Conservation (phyloP, 2,797 vertebrate species). For the Enteromius afrohamiltoni region DNA sequence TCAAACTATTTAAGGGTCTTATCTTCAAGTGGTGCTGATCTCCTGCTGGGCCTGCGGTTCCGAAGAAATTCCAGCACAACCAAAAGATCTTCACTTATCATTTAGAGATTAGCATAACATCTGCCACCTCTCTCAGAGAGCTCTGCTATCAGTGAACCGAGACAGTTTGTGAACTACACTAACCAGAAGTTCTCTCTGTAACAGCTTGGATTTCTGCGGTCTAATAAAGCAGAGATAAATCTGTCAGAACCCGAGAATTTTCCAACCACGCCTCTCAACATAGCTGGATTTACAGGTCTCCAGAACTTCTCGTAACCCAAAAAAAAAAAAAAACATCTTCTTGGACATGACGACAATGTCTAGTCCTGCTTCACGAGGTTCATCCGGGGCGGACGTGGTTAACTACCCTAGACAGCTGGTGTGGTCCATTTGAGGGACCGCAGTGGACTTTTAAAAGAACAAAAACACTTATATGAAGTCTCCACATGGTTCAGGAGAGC, state of each 20-base stretch:
- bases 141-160: slow-evolving; percentile 42
- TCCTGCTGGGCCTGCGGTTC: neutral
- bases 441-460: slow-evolving; percentile 27
- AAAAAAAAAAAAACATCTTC: slow-evolving; percentile 2
- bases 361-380: slow-evolving; percentile 26
- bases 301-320: neutral
- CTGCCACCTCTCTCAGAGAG: slow-evolving; percentile 46
- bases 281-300: slow-evolving; percentile 22
- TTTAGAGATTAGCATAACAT: slow-evolving; percentile 54
- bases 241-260: slow-evolving; percentile 9
- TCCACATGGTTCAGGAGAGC: neutral
- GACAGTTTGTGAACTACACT: slow-evolving; percentile 50
- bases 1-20: slow-evolving; percentile 31
- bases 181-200: slow-evolving; percentile 45
- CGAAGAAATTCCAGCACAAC: slow-evolving; percentile 30
- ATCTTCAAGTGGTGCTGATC: slow-evolving; percentile 41
- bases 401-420: slow-evolving; percentile 20
- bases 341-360: slow-evolving; percentile 6
- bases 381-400: slow-evolving; percentile 2
- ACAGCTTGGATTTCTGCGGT: neutral
- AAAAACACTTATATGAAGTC: slow-evolving; percentile 9
- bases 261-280: slow-evolving; percentile 13
- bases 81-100: slow-evolving; percentile 52
- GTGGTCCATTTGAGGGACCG: slow-evolving; percentile 23
- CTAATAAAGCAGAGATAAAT: slow-evolving; percentile 20